A percentile compares a stretch with the other conserved stretches of the same genome.
phyloP scores from a whole-genome alignment of 2,888 invertebrate species.

The Sarcophaga subvicina region DNA sequence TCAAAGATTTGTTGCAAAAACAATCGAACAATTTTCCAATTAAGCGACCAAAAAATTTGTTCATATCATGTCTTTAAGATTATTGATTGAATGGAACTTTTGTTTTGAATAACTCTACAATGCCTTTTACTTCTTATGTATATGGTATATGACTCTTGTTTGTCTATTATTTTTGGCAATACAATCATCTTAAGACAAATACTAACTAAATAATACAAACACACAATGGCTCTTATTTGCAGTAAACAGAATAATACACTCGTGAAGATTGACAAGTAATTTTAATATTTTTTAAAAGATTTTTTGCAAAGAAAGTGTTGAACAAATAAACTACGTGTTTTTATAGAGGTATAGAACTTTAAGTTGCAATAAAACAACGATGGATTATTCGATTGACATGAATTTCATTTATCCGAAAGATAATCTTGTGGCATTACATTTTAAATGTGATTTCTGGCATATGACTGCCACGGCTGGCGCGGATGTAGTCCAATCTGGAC shows the following conservation, averaged over 20 bases:
- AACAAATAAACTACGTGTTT: too few species aligned
- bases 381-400: too few species aligned
- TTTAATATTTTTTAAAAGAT: too few species aligned
- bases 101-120: conserved; percentile 17
- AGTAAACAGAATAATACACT: conserved; percentile 26
- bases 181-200: conserved; percentile 56
- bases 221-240: conserved; percentile 22
- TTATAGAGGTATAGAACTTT: too few species aligned
- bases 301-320: too few species aligned
- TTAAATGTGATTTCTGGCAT: too few species aligned
- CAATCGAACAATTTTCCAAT: conserved; percentile 80
- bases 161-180: conserved; percentile 43
- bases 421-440: too few species aligned
- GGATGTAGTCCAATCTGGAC: too few species aligned
- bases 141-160: background rate
- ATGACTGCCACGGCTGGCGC: too few species aligned
- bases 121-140: background rate
- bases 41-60: conserved; percentile 79
- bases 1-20: conserved; percentile 59
- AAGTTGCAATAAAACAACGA: too few species aligned
- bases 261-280: background rate
- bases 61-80: conserved; percentile 78
- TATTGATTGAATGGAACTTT: conserved; percentile 53
- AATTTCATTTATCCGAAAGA: too few species aligned
- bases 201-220: conserved; percentile 13